Conservation (phyloP, 1,140 invertebrate species). For the Musca domestica region DNA sequence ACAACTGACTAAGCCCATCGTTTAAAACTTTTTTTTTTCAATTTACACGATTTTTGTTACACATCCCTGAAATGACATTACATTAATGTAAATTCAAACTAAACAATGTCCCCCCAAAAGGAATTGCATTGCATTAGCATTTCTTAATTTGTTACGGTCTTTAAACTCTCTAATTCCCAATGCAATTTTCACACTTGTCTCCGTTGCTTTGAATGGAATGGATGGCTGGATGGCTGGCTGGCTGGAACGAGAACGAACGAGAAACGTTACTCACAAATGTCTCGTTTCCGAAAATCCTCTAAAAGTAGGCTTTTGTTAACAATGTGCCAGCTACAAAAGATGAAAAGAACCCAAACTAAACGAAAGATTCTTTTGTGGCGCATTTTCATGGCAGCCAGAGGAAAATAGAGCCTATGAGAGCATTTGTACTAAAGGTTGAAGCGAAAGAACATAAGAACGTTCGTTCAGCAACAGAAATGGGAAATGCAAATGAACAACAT, state of each 20-base stretch:
- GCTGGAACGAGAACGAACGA: neutral
- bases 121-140: slow-evolving; percentile 12
- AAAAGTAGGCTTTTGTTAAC: neutral
- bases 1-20: too few species aligned
- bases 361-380: neutral
- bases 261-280: neutral
- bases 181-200: slow-evolving; percentile 29
- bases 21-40: too few species aligned
- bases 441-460: neutral
- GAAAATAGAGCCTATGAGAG: too few species aligned
- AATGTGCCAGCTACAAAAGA: neutral
- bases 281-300: neutral
- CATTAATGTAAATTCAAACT: slow-evolving; percentile 11
- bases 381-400: too few species aligned
- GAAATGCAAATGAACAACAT: slow-evolving; percentile 15
- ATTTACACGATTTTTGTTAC: too few species aligned
- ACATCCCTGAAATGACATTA: too few species aligned
- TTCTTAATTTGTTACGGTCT: slow-evolving; percentile 22
- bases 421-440: too few species aligned
- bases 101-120: neutral
- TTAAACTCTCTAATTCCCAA: slow-evolving; percentile 27
- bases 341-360: neutral
- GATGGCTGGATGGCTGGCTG: too few species aligned
- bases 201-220: neutral
- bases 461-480: neutral